Evolutionary conservation across 2,797 vertebrate species (phyloP), one percentile per base, ranked within the genome.

Genomic region (Lepus townsendii): DNA sequence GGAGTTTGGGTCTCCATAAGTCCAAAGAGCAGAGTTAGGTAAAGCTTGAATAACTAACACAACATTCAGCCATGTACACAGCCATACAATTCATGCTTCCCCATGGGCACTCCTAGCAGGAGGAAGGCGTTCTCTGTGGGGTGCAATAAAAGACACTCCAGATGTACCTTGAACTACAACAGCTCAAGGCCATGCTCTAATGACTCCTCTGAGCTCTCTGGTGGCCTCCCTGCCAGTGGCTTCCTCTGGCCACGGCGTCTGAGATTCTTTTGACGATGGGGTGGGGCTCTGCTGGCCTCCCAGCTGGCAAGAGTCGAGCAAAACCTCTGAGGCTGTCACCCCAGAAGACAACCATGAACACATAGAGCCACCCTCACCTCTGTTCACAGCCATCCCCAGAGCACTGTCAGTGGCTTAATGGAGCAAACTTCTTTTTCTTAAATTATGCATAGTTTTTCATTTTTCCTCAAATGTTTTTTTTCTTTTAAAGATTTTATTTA

Each of bases 121-220:
- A 96, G 54, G 54, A 42, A 83, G 78, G 66, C 93, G 88, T 87
- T 93, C 91, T 96, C 92, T 52, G 52, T n/a, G 27, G 93, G 68
- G 50, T 85, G n/a, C 42, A 68, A 69, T 84, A 80, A 83, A 96
- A 96, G 82, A 42, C 90, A 90, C 83, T 96, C 62, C 76, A 93
- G 94, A 90, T 95, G 72, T 89, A 96, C 84, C 97, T 96, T 90
- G 95, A 96, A 93, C 94, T 93, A 96, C 92, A 88, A 71, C 93
- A 92, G 88, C 92, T 82, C 38, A 76, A 90, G 85, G 83, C 30
- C 54, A 78, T 93, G 78, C n/a, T 92, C 88, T 97, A 92, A 96
- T 78, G 92, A 96, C 82, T 88, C 71, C 88, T 90, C 27, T 60
- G 78, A 93, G 82, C 73, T 93, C 75, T 79, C 90, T 0, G 0